These are phyloP conservation scores for Syritta pipiens DNA, from an alignment of 2,888 invertebrate genomes.

Conservation along the genomic window DNA sequence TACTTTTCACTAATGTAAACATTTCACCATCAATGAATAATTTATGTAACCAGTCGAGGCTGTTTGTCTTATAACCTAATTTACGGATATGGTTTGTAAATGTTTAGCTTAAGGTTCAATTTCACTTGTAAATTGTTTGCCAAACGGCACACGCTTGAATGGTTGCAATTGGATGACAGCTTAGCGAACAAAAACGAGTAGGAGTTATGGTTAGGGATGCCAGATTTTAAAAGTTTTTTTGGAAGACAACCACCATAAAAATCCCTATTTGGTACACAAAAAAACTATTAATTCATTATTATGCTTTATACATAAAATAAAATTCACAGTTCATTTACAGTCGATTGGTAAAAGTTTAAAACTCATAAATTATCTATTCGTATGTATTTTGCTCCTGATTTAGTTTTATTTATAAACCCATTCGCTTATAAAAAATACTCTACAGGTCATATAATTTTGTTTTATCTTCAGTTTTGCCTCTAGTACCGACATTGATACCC, in stretches of 20 bases:
- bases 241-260: slow-evolving; percentile 1
- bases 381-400: no score
- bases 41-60: slow-evolving; percentile 8
- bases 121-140: slow-evolving; percentile 43
- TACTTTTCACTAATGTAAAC: slow-evolving; percentile 1
- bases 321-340: no score
- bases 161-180: slow-evolving; percentile 31
- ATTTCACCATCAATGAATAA: slow-evolving; percentile 8
- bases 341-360: no score
- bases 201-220: slow-evolving; percentile 19
- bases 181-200: slow-evolving; percentile 46
- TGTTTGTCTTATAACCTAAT: slow-evolving; percentile 7
- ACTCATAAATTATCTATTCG: no score
- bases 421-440: no score
- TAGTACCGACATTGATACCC: no score
- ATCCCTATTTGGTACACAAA: no score
- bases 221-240: not conserved
- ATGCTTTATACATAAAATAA: no score
- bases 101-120: slow-evolving; percentile 24
- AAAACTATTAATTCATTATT: no score
- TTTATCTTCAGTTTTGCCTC: no score
- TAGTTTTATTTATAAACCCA: no score
- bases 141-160: not conserved
- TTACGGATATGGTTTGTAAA: slow-evolving; percentile 11
- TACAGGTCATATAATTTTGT: no score